These are phyloP conservation scores for Xestia sexstrigata DNA, from an alignment of 2,888 invertebrate species.

Conservation along the genomic window DNA sequence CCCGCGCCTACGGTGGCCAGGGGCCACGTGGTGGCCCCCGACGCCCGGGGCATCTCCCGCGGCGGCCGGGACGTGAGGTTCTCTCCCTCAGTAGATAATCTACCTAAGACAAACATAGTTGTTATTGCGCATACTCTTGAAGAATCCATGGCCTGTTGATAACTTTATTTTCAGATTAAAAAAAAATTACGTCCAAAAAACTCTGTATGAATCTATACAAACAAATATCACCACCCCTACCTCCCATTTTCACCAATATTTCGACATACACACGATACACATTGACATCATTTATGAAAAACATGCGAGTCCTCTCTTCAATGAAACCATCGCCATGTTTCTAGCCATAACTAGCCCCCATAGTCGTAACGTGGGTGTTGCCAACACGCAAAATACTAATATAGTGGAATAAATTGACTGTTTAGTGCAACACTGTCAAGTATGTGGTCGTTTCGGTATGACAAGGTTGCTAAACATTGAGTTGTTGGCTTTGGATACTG, in stretches of 20 bases:
- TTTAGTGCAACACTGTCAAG: conserved; percentile 68
- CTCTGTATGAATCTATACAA: background rate
- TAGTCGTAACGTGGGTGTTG: conserved; percentile 64
- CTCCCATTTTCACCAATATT: conserved; percentile 4
- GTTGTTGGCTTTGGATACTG: background rate
- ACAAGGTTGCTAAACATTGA: conserved; percentile 26
- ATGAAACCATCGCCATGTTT: conserved; percentile 63
- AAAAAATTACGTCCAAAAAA: background rate
- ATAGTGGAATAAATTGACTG: conserved; percentile 64
- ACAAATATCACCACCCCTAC: background rate
- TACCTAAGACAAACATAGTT: background rate
- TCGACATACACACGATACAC: conserved; percentile 14
- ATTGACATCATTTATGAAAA: conserved; percentile 44
- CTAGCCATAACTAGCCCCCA: conserved; percentile 45
- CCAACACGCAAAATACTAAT: conserved; percentile 61
- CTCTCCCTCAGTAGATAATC: background rate
- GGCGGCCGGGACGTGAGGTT: too few species aligned
- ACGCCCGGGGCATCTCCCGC: too few species aligned
- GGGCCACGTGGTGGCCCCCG: too few species aligned
- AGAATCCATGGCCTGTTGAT: background rate
- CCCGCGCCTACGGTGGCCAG: too few species aligned
- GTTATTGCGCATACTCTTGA: background rate
- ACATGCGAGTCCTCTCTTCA: conserved; percentile 44
- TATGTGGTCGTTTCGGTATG: conserved; percentile 38
- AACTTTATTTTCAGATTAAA: background rate